Conservation (phyloP, 23 tunicate genomes). For the Halocynthia aurantium region DNA sequence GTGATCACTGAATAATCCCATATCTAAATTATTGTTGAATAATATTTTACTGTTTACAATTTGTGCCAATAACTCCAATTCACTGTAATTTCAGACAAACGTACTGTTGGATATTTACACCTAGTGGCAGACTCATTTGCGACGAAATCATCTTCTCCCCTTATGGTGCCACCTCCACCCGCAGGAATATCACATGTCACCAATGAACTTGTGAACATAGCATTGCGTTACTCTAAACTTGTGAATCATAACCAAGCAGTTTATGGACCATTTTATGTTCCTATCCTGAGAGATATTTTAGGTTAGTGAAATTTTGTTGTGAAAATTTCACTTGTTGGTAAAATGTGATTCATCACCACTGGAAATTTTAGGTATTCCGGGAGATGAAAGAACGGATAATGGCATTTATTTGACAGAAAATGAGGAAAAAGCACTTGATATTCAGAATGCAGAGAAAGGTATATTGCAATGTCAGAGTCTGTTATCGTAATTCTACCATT, state of each 20-base stretch:
- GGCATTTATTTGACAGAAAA: no score
- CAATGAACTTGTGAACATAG: conserved; percentile 16
- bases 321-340: neutral
- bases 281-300: conserved; percentile 29
- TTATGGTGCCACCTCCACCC: conserved; percentile 19
- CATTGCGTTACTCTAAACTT: conserved; percentile 26
- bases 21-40: no score
- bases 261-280: conserved; percentile 70
- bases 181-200: conserved; percentile 18
- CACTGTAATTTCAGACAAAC: conserved; percentile 15
- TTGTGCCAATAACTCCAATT: neutral
- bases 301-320: conserved; percentile 18
- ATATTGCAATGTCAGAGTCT: no score
- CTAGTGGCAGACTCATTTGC: conserved; percentile 17
- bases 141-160: conserved; percentile 6
- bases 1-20: no score
- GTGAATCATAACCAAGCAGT: conserved; percentile 44
- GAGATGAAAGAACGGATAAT: no score
- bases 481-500: no score
- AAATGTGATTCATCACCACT: no score
- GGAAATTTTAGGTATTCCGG: no score
- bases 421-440: no score
- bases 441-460: no score
- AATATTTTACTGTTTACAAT: no score
- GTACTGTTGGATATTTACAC: conserved; percentile 29